A percentile compares a stretch with the other conserved stretches of the same genome.
These are phyloP conservation scores for Xiphorhynchus erythropygius DNA, from an alignment of 2,797 vertebrate genomes.

Conservation along the genomic window DNA sequence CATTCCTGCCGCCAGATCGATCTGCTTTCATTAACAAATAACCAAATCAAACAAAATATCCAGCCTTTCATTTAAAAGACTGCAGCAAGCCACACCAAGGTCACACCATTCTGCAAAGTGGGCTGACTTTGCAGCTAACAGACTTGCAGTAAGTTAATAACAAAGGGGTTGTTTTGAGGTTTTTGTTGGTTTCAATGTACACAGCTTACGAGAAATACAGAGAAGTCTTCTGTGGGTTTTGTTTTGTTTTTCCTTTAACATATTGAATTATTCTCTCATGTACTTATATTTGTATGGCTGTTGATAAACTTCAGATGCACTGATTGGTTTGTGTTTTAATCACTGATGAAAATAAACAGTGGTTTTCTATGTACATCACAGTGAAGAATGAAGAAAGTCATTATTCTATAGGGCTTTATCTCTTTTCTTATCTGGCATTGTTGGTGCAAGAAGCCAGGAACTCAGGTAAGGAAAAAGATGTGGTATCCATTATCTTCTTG, in stretches of 20 bases:
- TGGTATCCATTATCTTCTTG: background rate
- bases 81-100: background rate
- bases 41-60: constrained; percentile 56
- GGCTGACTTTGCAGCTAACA: background rate
- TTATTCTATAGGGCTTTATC: background rate
- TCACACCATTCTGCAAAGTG: background rate
- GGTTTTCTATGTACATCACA: background rate
- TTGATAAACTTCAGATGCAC: background rate
- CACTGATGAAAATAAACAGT: background rate
- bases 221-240: background rate
- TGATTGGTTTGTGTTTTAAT: background rate
- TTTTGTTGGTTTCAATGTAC: background rate
- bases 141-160: background rate
- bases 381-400: background rate
- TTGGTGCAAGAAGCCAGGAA: background rate
- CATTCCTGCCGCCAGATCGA: background rate
- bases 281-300: background rate
- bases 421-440: background rate
- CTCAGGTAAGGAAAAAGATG: background rate
- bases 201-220: background rate
- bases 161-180: background rate
- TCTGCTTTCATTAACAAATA: constrained; percentile 39
- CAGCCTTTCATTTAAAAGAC: background rate
- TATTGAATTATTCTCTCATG: background rate
- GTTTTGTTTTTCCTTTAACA: background rate